These are phyloP conservation scores for Anser cygnoides DNA, from an alignment of 2,113 vertebrate species.

Conservation along the genomic window DNA sequence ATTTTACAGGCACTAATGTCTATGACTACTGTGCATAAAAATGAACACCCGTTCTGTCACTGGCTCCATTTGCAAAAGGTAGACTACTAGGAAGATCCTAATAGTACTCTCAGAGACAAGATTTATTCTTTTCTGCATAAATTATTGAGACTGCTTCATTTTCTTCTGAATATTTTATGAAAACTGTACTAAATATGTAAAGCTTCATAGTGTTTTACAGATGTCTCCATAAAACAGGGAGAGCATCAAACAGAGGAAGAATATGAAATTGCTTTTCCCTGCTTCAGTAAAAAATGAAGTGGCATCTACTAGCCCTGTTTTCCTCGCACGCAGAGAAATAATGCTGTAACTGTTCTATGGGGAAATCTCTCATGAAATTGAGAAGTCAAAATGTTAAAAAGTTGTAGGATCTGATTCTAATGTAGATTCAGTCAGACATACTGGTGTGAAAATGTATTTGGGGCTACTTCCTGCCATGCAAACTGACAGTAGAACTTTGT, in stretches of 20 bases:
- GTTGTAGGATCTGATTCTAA: background rate
- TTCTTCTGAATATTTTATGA: background rate
- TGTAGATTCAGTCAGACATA: background rate
- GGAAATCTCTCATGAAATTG: background rate
- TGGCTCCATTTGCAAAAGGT: background rate
- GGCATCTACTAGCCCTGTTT: background rate
- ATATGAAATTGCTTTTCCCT: background rate
- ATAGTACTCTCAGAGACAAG: background rate
- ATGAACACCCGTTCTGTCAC: background rate
- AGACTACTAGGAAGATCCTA: background rate
- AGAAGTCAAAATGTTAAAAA: background rate
- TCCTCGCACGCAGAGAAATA: background rate
- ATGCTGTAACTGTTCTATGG: fast-evolving
- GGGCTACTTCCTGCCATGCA: background rate
- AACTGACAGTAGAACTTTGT: background rate
- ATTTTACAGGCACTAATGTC: background rate
- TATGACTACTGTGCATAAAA: background rate
- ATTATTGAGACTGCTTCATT: background rate
- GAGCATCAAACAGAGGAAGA: background rate
- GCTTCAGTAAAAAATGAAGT: background rate
- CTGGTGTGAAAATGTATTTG: background rate
- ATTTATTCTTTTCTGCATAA: background rate
- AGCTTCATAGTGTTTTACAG: background rate
- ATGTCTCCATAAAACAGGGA: background rate
- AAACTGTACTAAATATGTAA: background rate